Evolutionary conservation across 2,888 invertebrate genomes (phyloP).

Genomic region (Oithona nana): DNA sequence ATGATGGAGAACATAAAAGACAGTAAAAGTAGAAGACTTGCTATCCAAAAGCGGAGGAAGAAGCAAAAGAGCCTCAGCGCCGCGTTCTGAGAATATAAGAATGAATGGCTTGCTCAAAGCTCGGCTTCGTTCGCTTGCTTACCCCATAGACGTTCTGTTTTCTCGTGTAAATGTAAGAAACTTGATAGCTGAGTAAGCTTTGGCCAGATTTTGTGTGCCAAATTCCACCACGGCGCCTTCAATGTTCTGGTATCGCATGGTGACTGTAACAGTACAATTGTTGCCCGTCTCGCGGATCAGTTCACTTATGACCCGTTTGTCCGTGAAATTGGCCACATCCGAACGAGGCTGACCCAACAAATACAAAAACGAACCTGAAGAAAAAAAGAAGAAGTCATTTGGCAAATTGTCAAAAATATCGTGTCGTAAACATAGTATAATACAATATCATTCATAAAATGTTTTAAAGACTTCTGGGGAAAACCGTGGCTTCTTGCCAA

Average conservation of each 20-base stretch:
- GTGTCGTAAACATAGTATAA: no score
- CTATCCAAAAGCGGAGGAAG: no score
- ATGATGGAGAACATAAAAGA: no score
- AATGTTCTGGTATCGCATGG: conserved; percentile 1
- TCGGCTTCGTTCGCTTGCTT: no score
- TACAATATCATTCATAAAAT: no score
- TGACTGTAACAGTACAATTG: conserved; percentile 1
- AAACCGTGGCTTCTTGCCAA: no score
- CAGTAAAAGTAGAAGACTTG: no score
- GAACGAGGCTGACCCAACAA: conserved; percentile 2
- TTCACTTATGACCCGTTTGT: conserved; percentile 9
- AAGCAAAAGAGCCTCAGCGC: no score
- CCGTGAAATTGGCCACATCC: neutral
- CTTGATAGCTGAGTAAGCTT: conserved; percentile 7
- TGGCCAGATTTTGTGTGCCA: conserved; percentile 6
- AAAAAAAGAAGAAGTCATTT: neutral
- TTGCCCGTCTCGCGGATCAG: conserved; percentile 8
- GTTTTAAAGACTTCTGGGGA: no score
- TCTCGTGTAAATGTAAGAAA: neutral
- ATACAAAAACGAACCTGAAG: conserved; percentile 11
- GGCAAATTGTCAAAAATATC: no score
- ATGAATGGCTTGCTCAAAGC: no score
- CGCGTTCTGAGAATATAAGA: no score
- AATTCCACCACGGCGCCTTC: neutral
- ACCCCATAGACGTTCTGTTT: neutral